Percentiles rank a stretch among this genome's conserved stretches.
Conservation (phyloP, 2,888 invertebrate genomes). For the Dynastes tityus region DNA sequence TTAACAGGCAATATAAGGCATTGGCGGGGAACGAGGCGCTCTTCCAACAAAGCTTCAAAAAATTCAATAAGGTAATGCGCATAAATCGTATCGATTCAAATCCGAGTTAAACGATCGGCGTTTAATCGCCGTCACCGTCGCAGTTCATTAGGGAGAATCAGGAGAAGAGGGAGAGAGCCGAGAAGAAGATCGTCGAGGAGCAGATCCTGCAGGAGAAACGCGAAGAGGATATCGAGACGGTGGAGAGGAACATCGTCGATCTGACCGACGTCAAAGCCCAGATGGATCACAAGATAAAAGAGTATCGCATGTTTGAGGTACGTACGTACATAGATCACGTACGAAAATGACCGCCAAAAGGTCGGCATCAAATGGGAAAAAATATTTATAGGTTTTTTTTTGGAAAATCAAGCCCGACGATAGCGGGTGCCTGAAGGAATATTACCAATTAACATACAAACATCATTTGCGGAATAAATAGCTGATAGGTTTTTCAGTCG, state of each 20-base stretch:
- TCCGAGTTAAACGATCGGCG: neutral
- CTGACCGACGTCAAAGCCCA: constrained; percentile 72
- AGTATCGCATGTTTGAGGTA: constrained; percentile 76
- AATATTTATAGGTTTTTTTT: no score
- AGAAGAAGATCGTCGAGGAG: constrained; percentile 75
- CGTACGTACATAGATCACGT: neutral
- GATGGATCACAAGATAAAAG: constrained; percentile 75
- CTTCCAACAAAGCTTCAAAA: constrained; percentile 69
- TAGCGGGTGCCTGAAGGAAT: no score
- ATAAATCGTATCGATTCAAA: no score
- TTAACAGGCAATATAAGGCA: constrained; percentile 41
- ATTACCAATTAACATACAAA: neutral
- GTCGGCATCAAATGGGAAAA: no score
- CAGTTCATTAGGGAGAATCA: constrained; percentile 78
- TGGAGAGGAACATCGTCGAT: constrained; percentile 71
- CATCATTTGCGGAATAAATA: no score
- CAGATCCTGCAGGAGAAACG: constrained; percentile 71
- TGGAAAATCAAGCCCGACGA: no score
- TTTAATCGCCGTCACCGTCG: neutral
- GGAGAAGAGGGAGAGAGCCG: constrained; percentile 78
- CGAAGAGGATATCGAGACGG: constrained; percentile 72
- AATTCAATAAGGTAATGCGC: constrained; percentile 73
- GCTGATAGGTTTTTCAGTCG: no score
- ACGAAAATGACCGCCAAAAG: no score
- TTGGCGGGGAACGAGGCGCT: constrained; percentile 36